These are phyloP conservation scores for Teinopalpus imperialis DNA, from an alignment of 2,888 invertebrate genomes.

Conservation along the genomic window DNA sequence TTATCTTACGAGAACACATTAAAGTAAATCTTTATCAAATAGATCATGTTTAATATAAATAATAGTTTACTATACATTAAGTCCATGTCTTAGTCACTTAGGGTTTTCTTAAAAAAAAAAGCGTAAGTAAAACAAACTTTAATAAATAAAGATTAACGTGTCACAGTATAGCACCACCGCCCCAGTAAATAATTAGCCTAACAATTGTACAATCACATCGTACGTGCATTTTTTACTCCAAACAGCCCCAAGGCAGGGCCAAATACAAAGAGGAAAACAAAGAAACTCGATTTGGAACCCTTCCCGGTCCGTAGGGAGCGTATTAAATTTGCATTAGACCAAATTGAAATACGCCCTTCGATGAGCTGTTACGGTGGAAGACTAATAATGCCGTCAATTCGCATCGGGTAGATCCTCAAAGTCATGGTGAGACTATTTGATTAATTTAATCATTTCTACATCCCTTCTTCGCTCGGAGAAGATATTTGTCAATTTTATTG, in stretches of 20 bases:
- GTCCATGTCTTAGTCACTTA: too few species aligned
- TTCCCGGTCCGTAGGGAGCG: conserved; percentile 62
- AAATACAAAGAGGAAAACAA: conserved; percentile 61
- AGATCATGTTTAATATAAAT: too few species aligned
- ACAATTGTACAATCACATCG: conserved; percentile 28
- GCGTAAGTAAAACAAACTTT: conserved; percentile 41
- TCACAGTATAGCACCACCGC: conserved; percentile 59
- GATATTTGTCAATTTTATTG: conserved; percentile 26
- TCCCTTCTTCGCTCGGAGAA: conserved; percentile 38
- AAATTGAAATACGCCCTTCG: conserved; percentile 79
- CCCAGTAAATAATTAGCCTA: conserved; percentile 57
- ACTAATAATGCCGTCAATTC: conserved; percentile 77
- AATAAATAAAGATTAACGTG: conserved; percentile 73
- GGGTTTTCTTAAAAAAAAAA: too few species aligned
- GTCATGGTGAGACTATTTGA: conserved; percentile 76
- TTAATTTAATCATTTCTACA: conserved; percentile 77
- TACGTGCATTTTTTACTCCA: conserved; percentile 31
- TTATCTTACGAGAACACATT: too few species aligned
- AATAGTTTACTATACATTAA: too few species aligned
- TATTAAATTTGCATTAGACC: conserved; percentile 81
- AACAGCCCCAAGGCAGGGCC: conserved; percentile 31
- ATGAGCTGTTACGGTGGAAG: conserved; percentile 72
- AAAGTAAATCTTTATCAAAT: too few species aligned
- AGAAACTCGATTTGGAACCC: conserved; percentile 69
- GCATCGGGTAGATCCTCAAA: conserved; percentile 61